Percentiles rank a stretch among this genome's conserved stretches.
Conservation (phyloP, 2,888 invertebrate genomes). For the Dryobotodes eremita region DNA sequence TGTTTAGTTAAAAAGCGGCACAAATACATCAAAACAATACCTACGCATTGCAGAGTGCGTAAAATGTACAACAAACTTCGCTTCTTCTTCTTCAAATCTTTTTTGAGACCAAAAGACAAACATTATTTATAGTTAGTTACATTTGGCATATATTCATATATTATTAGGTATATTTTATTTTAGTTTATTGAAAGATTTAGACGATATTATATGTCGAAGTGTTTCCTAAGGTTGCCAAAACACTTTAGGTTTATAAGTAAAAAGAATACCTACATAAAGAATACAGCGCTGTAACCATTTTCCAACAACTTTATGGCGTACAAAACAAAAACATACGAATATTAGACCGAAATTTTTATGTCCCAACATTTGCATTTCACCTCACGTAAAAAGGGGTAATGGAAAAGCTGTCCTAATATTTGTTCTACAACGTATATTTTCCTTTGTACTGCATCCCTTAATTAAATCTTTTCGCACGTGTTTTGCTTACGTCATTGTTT, state of each 20-base stretch:
- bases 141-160: not conserved
- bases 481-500: constrained; percentile 62
- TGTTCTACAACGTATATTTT: constrained; percentile 41
- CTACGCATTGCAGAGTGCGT: not conserved
- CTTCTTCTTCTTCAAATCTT: too few species aligned
- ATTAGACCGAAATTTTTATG: constrained; percentile 27
- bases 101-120: not conserved
- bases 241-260: not conserved
- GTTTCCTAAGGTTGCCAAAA: not conserved
- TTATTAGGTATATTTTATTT: not conserved
- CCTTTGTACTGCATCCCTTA: constrained; percentile 41
- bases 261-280: not conserved
- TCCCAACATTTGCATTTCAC: constrained; percentile 42
- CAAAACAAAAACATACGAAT: constrained; percentile 25
- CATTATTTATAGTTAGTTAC: too few species aligned
- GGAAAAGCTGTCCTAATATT: constrained; percentile 36
- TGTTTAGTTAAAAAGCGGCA: constrained; percentile 1
- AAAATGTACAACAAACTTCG: not conserved
- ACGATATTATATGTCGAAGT: too few species aligned
- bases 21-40: constrained; percentile 4
- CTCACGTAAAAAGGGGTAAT: constrained; percentile 28
- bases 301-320: not conserved
- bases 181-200: not conserved
- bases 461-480: constrained; percentile 54
- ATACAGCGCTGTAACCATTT: not conserved